Conservation (phyloP, 2,888 invertebrate species). For the Hyppa rectilinea region DNA sequence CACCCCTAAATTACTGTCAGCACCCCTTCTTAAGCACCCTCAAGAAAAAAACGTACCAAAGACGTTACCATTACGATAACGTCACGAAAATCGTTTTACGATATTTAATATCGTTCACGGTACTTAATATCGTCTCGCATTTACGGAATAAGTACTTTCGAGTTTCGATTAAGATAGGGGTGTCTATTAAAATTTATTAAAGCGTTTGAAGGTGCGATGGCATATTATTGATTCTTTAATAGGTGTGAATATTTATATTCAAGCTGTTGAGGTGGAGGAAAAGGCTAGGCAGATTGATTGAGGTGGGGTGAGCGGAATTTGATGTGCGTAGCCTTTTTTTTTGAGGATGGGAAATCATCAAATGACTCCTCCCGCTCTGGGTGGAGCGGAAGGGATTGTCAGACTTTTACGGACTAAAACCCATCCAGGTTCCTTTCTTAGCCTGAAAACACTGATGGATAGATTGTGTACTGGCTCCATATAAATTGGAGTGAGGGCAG, state of each 20-base stretch:
- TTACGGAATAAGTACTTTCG: slow-evolving; percentile 61
- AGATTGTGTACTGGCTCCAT: no score
- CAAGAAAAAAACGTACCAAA: slow-evolving; percentile 55
- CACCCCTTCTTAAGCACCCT: slow-evolving; percentile 40
- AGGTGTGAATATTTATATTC: slow-evolving; percentile 27
- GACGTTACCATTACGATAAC: slow-evolving; percentile 71
- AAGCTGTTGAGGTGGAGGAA: not conserved
- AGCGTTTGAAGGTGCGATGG: slow-evolving; percentile 18
- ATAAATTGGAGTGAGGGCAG: no score
- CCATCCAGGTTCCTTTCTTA: no score
- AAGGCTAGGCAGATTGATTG: no score
- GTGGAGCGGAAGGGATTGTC: no score
- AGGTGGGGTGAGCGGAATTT: not conserved
- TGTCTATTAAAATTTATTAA: slow-evolving; percentile 44
- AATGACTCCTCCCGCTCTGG: no score
- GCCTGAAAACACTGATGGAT: no score
- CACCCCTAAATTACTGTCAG: slow-evolving; percentile 31
- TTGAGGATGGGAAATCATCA: no score
- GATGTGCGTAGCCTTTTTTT: not conserved
- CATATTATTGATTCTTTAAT: slow-evolving; percentile 33
- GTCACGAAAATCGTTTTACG: slow-evolving; percentile 73
- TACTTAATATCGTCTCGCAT: slow-evolving; percentile 55
- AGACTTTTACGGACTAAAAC: no score
- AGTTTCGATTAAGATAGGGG: slow-evolving; percentile 66
- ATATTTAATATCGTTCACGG: slow-evolving; percentile 67